Evolutionary conservation across 2,113 vertebrate genomes (phyloP).

Genomic region (Vimba vimba): DNA sequence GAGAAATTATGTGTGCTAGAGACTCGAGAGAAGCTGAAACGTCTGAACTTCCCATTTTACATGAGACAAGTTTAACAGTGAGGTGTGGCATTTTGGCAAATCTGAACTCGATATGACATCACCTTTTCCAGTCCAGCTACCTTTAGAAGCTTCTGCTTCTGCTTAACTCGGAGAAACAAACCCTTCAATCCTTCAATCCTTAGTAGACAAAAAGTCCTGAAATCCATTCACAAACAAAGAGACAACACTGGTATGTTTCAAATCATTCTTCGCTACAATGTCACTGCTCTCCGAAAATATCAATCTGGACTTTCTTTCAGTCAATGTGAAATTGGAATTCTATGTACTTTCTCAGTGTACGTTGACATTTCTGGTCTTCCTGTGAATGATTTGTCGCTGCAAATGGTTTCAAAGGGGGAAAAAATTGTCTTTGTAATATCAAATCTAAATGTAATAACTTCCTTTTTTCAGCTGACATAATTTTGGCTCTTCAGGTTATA

Average conservation of each 20-base stretch:
- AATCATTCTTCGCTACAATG: not conserved
- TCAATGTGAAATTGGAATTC: not conserved
- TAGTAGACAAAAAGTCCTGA: not conserved
- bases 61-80: not conserved
- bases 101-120: not conserved
- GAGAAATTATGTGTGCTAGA: conserved; percentile 6
- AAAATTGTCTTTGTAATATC: not conserved
- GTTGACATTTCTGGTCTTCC: not conserved
- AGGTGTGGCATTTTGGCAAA: conserved; percentile 28
- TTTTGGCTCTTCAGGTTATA: not conserved
- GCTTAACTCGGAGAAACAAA: not conserved
- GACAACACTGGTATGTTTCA: not conserved
- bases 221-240: not conserved
- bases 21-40: not conserved
- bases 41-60: not conserved
- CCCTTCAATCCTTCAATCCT: not conserved
- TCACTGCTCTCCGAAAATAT: not conserved
- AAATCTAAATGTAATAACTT: not conserved
- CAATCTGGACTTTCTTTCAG: not conserved
- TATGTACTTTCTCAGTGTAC: not conserved
- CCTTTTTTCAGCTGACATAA: not conserved
- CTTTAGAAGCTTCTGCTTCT: conserved; percentile 8
- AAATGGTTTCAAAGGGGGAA: not conserved
- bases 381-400: not conserved
- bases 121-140: conserved; percentile 2